Evolutionary conservation across 2,888 invertebrate species (phyloP).

Genomic region (Mycogona germanica): DNA sequence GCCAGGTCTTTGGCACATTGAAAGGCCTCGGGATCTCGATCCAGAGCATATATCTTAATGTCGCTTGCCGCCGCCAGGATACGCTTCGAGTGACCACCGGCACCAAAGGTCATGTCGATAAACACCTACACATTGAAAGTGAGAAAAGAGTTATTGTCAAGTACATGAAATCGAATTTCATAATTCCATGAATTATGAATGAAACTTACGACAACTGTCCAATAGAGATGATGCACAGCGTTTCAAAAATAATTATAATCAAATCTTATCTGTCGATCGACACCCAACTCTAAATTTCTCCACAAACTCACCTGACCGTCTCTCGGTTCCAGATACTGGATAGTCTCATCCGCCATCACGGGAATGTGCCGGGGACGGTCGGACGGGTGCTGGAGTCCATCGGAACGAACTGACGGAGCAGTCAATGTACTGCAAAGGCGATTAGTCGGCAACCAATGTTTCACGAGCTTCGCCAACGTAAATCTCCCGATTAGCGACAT

Average conservation of each 20-base stretch:
- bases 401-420: background rate
- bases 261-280: too few relatives aligned
- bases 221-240: background rate
- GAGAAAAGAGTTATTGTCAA: background rate
- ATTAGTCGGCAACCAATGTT: too few relatives aligned
- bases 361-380: conserved; percentile 45
- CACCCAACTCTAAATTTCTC: too few relatives aligned
- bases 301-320: conserved; percentile 32
- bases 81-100: conserved; percentile 73
- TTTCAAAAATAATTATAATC: background rate
- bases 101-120: conserved; percentile 94
- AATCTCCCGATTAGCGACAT: too few relatives aligned
- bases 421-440: background rate
- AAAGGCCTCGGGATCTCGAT: conserved; percentile 73
- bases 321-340: conserved; percentile 50
- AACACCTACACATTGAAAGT: conserved; percentile 42
- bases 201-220: background rate
- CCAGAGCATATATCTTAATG: conserved; percentile 63
- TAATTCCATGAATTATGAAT: too few relatives aligned
- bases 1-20: conserved; percentile 52
- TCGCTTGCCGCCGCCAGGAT: conserved; percentile 52
- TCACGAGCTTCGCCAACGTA: too few relatives aligned
- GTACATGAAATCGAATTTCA: background rate
- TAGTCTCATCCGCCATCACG: conserved; percentile 58
- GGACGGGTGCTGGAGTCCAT: background rate